phyloP scores from a whole-genome alignment of 2,888 invertebrate genomes.

The Anoplius nigerrimus region DNA sequence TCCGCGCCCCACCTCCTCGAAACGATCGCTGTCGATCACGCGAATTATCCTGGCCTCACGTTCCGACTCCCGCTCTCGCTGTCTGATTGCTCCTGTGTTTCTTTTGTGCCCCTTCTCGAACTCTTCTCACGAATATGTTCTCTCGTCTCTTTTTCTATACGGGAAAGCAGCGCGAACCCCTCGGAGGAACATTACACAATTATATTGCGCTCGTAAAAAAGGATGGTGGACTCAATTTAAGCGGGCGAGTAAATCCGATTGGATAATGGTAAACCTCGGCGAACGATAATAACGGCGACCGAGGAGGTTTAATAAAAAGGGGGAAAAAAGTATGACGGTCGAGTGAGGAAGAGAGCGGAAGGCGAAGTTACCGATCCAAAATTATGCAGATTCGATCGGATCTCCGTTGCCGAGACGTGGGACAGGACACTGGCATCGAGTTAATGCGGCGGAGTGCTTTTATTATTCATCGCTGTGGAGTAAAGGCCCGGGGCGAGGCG shows the following conservation, averaged over 20 bases:
- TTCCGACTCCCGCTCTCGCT: too few species aligned
- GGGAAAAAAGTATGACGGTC: background rate
- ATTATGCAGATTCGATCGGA: slow-evolving; percentile 55
- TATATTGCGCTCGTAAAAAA: too few species aligned
- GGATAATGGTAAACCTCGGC: slow-evolving; percentile 14
- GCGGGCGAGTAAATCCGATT: slow-evolving; percentile 5
- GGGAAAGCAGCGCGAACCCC: too few species aligned
- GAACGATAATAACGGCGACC: slow-evolving; percentile 9
- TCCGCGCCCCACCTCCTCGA: slow-evolving; percentile 16
- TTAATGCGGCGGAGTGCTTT: slow-evolving; percentile 52
- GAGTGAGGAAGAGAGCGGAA: slow-evolving; percentile 8
- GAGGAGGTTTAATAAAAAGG: background rate
- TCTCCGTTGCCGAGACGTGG: slow-evolving; percentile 24
- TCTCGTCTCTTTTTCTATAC: too few species aligned
- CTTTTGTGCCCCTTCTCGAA: too few species aligned
- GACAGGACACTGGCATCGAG: slow-evolving; percentile 24
- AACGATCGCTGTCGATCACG: slow-evolving; percentile 44
- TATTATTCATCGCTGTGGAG: slow-evolving; percentile 56
- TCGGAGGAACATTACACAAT: too few species aligned
- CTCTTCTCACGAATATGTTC: too few species aligned
- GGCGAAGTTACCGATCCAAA: slow-evolving; percentile 47
- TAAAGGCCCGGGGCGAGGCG: slow-evolving; percentile 39
- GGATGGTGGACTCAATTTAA: background rate
- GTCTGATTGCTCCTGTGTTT: too few species aligned
- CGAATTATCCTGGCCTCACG: slow-evolving; percentile 43